A percentile compares a stretch with the other conserved stretches of the same genome.
Conservation (phyloP, 2,888 invertebrate genomes). For the Hirtodrosophila alboralis region DNA sequence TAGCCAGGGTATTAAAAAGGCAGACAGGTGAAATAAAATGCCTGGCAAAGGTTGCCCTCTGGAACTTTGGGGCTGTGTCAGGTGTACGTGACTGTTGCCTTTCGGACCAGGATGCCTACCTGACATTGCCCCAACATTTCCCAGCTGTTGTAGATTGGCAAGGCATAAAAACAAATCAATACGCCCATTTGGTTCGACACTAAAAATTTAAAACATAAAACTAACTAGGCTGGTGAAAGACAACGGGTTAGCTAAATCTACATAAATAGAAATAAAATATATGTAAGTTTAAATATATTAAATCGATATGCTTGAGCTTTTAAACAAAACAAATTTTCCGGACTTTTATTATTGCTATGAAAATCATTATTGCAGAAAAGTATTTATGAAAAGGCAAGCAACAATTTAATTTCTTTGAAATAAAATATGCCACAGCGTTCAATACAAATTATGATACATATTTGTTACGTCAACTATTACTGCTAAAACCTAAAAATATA, state of each 20-base stretch:
- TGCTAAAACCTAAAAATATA: no score
- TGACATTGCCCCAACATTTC: constrained; percentile 8
- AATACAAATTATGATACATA: no score
- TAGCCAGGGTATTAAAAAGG: constrained; percentile 28
- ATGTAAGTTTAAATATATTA: no score
- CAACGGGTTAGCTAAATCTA: not conserved
- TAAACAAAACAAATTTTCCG: no score
- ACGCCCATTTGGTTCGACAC: constrained; percentile 70
- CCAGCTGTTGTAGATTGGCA: constrained; percentile 39
- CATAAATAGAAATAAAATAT: not conserved
- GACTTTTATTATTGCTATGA: no score
- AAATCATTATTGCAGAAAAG: no score
- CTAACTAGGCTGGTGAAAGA: not conserved
- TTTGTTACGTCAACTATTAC: no score
- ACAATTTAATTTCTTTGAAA: no score
- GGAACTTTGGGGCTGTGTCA: constrained; percentile 45
- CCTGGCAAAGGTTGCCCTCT: constrained; percentile 43
- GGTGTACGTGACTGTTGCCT: constrained; percentile 71
- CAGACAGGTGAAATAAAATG: constrained; percentile 71
- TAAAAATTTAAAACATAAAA: constrained; percentile 57
- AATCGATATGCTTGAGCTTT: no score
- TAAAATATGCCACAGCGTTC: no score
- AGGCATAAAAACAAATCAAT: constrained; percentile 63
- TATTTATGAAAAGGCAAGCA: no score
- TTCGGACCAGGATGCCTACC: no score